Base-by-base conservation (phyloP, 2,113 vertebrate species). In the Oncorhynchus nerka region DNA sequence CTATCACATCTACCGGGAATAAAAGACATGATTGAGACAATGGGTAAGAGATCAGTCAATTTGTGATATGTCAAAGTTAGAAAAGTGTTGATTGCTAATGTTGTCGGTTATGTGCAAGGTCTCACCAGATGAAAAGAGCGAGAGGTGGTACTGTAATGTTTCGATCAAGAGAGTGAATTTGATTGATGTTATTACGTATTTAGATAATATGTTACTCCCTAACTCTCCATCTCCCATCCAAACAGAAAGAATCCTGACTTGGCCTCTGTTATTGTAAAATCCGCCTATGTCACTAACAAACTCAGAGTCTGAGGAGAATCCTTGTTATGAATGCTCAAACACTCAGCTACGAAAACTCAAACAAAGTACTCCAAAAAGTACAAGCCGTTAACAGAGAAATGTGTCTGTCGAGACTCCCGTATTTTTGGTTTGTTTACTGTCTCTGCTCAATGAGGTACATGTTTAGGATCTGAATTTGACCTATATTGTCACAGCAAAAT, bases 1-100 rank as follows among this genome's bases (percentile, higher is more conserved):
- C 70, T 32, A 64, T 57, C 49, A 28, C 32, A 70, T 34, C 73
- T 39, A 73, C 11, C 39, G 68, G 67, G 32, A 74, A 51, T 39
- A 75, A 45, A 45, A 45, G 9, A 83, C 72, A 94, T 94, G 93
- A 94, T 94, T 73, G 93, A 94, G 90, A 91, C 92, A 74, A 93
- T 94, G 79, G 93, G 93, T 94, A 81, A 93, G 92, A 89, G 7
- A 67, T 67, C 8, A 4, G 2, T 71, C 9, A 64, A 68, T 72
- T 2, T 28, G 32, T 24, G 9, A 45, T 11, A 45, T 45, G 39
- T 45, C 2, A 45, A 45, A 45, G 26, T 32, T 26, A 28, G 26
- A 67, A 30, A 30, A 19, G 51, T 15, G 51, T 19, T 55, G 51
- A 19, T 55, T 55, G 3, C 16, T 19, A 55, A 55, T 55, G 51